Evolutionary conservation across 2,888 invertebrate genomes (phyloP).

Genomic region (Lydus trimaculatus): DNA sequence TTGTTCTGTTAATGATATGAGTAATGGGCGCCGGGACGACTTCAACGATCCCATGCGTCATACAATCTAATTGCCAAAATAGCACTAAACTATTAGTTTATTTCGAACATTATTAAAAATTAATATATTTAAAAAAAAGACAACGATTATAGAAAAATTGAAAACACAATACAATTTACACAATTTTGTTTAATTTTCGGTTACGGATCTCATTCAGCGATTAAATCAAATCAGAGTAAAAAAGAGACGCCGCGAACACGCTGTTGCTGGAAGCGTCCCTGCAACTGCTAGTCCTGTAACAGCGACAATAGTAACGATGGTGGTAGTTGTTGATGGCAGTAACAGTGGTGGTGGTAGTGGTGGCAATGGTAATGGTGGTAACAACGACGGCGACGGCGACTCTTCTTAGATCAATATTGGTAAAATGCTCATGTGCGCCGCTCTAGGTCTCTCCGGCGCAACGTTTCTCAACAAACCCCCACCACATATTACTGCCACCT

Average conservation of each 20-base stretch:
- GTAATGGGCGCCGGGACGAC: constrained; percentile 4
- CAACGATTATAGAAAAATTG: too few species aligned
- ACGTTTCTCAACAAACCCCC: constrained; percentile 8
- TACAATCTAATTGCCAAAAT: not conserved
- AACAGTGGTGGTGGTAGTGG: not conserved
- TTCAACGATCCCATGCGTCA: constrained; percentile 1
- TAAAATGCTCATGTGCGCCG: constrained; percentile 45
- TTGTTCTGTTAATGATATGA: not conserved
- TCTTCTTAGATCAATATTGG: constrained; percentile 57
- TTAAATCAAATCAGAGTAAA: not conserved
- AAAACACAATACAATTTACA: constrained; percentile 1
- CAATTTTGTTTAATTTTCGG: not conserved
- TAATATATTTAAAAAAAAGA: too few species aligned
- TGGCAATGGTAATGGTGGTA: not conserved
- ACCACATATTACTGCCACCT: not conserved
- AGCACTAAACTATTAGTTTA: not conserved
- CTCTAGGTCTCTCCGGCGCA: constrained; percentile 28
- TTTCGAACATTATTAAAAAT: not conserved
- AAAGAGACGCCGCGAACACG: not conserved
- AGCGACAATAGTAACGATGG: not conserved
- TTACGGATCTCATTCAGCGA: too few species aligned
- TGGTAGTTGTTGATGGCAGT: constrained; percentile 1
- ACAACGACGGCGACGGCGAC: constrained; percentile 42
- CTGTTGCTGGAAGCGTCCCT: constrained; percentile 44
- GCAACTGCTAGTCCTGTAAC: constrained; percentile 50